A percentile compares a stretch with the other conserved stretches of the same genome.
Conservation (phyloP, 2,113 vertebrate species). For the Neopipo cinnamomea region DNA sequence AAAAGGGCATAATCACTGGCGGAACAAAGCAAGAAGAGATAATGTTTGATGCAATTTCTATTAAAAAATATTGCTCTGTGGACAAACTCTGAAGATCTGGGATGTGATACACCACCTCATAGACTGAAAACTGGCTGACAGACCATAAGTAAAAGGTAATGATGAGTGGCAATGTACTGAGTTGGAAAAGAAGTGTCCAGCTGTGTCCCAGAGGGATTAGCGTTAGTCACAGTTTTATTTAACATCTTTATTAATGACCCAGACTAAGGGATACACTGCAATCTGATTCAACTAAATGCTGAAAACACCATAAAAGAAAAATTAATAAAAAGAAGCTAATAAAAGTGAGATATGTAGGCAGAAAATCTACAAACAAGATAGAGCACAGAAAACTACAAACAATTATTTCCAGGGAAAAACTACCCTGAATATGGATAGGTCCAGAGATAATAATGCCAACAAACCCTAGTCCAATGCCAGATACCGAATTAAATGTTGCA, state of each 20-base stretch:
- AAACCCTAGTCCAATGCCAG: neutral
- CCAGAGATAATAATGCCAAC: neutral
- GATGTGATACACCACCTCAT: neutral
- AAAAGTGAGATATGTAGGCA: neutral
- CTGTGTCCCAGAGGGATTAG: constrained; percentile 61
- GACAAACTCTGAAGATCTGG: neutral
- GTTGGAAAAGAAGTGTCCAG: constrained; percentile 49
- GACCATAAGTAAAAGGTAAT: constrained; percentile 14
- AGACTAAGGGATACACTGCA: neutral
- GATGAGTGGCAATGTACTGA: constrained; percentile 30
- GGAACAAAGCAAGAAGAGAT: neutral
- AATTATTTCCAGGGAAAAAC: neutral
- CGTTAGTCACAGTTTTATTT: constrained; percentile 61
- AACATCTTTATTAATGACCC: constrained; percentile 60
- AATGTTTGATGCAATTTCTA: neutral
- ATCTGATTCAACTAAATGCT: neutral
- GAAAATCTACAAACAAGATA: neutral
- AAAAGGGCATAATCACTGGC: neutral
- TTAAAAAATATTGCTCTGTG: neutral
- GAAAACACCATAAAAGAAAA: neutral
- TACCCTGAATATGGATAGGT: neutral
- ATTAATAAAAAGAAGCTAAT: neutral
- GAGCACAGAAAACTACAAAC: neutral
- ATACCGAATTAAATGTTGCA: neutral
- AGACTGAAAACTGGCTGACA: neutral